phyloP scores from a whole-genome alignment of 2,888 invertebrate genomes.

The Hylaea fasciaria region DNA sequence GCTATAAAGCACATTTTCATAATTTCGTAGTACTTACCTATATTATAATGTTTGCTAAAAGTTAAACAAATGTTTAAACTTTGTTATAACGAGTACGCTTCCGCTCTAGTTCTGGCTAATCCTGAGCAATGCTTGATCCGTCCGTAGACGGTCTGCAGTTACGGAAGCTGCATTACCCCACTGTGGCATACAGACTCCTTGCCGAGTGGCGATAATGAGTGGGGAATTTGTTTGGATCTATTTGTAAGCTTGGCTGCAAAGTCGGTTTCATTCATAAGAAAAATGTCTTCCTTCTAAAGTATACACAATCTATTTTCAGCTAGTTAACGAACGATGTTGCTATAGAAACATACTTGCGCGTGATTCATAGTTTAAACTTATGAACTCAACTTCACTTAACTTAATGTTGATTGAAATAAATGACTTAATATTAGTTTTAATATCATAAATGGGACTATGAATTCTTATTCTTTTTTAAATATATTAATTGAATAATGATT shows the following conservation, averaged over 20 bases:
- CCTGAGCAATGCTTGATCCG: conserved; percentile 53
- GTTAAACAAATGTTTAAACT: too few species aligned
- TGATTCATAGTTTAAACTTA: too few species aligned
- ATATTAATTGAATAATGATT: too few species aligned
- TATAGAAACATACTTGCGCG: too few species aligned
- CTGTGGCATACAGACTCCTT: conserved; percentile 47
- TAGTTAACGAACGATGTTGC: not conserved
- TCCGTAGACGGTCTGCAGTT: conserved; percentile 47
- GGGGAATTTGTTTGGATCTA: conserved; percentile 42
- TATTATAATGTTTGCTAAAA: too few species aligned
- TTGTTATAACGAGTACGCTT: conserved; percentile 24
- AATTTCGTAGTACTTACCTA: too few species aligned
- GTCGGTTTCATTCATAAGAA: conserved; percentile 13
- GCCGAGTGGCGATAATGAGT: conserved; percentile 45
- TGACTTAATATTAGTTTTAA: too few species aligned
- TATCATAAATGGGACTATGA: too few species aligned
- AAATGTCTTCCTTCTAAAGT: not conserved
- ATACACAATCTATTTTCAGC: not conserved
- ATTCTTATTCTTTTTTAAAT: too few species aligned
- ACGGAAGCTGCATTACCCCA: conserved; percentile 47
- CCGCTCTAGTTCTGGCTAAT: conserved; percentile 49
- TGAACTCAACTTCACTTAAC: too few species aligned
- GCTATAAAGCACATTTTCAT: too few species aligned
- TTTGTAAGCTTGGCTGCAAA: conserved; percentile 22
- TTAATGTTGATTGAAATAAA: too few species aligned